Percentiles rank a stretch among this genome's conserved stretches.
Conservation (phyloP, 2,113 vertebrate species). For the Sphyrna mokarran region DNA sequence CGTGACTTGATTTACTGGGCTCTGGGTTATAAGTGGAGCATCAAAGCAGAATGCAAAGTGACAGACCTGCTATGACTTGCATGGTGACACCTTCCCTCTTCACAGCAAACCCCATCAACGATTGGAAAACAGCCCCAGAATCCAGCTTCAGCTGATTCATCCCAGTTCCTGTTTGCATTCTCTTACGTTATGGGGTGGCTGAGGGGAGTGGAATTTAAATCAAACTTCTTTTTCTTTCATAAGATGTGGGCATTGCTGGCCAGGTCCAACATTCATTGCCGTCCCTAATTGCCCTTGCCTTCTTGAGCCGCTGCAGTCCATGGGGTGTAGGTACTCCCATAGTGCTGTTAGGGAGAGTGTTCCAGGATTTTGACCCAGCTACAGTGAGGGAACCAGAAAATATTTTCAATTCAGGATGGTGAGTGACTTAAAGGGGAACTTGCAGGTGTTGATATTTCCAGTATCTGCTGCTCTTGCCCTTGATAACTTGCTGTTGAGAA, state of each 20-base stretch:
- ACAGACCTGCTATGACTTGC: background rate
- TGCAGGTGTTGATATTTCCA: too few species aligned
- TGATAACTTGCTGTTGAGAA: background rate
- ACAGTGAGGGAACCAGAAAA: too few species aligned
- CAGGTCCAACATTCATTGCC: background rate
- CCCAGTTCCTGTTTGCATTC: background rate
- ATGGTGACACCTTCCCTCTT: background rate
- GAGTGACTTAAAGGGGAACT: too few species aligned
- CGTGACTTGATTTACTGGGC: background rate
- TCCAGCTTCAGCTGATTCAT: background rate
- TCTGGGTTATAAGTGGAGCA: background rate
- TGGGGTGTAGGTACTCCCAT: too few species aligned
- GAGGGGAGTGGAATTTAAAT: background rate
- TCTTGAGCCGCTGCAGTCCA: too few species aligned
- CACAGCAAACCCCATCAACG: too few species aligned
- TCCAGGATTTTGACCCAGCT: too few species aligned
- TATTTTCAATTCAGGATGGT: too few species aligned
- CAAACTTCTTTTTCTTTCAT: background rate
- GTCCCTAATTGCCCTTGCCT: background rate
- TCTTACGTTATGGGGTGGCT: too few species aligned
- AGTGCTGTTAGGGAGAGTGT: too few species aligned
- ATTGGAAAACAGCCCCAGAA: background rate
- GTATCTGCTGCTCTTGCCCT: too few species aligned
- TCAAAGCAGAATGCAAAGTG: background rate
- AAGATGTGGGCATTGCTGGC: background rate